Evolutionary conservation across 2,113 vertebrate genomes (phyloP), one percentile per base, ranked within the genome.

Genomic region (Sylvietta virens): DNA sequence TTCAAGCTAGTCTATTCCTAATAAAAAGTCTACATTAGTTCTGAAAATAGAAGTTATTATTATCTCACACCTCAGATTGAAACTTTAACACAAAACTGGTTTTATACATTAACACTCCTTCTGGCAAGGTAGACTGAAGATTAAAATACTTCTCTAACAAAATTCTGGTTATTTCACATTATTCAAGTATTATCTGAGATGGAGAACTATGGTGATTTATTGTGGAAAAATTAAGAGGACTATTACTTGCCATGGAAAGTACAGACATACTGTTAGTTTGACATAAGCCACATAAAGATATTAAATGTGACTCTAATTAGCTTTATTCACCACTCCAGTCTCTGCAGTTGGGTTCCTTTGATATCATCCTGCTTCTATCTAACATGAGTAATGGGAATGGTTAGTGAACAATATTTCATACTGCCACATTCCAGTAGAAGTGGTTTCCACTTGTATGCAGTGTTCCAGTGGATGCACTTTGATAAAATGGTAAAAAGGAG

Each of bases 371-470:
- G 51, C 74, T 94, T 93, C 85, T 60, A 79, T 91, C 91, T 90
- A 95, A 83, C 77, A 95, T 95, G 95, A 97, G 80, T 96, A 97
- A 97, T 96, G 90, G 91, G 86, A 91, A 73, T 85, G 61, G 66
- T 94, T 94, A 93, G 72, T 37, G 91, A 93, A 91, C 88, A 96
- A 97, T 97, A 97, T 92, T 96, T 97, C 92, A 96, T 94, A 22
- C 76, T 94, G 94, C 79, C 93, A 97, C 58, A 73, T 96, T 94
- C 83, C 83, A 81, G 88, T 47, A 94, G 79, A 97, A 96, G 39
- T 74, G 35, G 47, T 91, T 95, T 96, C 86, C 67, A 92, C 62
- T 94, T 95, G 81, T 82, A 69, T 90, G 93, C 86, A 78, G 50
- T 22, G 79, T 94, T 96, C 77, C 88, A 95, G 54, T 92, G 91